Conservation (phyloP, 2,888 invertebrate genomes). For the Habroteleia sp. region DNA sequence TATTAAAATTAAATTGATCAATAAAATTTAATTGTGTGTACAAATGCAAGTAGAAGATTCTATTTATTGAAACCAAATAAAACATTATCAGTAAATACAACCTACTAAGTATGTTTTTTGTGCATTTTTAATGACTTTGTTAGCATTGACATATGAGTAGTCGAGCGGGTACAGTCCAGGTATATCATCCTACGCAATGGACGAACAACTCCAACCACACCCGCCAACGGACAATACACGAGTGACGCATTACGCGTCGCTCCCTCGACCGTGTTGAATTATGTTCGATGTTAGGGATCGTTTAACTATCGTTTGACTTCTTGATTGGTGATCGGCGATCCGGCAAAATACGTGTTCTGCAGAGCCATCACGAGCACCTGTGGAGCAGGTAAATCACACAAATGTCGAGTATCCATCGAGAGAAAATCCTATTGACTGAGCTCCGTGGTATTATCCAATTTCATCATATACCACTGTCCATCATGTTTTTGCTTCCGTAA, state of each 20-base stretch:
- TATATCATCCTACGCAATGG: constrained; percentile 78
- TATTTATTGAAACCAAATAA: too few species aligned
- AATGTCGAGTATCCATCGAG: constrained; percentile 36
- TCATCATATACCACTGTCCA: constrained; percentile 41
- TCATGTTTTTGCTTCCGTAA: constrained; percentile 56
- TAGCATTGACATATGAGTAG: constrained; percentile 60
- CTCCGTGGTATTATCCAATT: constrained; percentile 48
- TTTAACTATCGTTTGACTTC: constrained; percentile 72
- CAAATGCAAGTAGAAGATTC: too few species aligned
- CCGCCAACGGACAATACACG: constrained; percentile 74
- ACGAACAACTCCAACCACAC: constrained; percentile 75
- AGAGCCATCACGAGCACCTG: constrained; percentile 52
- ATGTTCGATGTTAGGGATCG: constrained; percentile 71
- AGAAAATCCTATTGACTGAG: constrained; percentile 53
- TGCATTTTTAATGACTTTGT: constrained; percentile 62
- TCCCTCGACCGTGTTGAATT: constrained; percentile 72
- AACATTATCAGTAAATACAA: constrained; percentile 20
- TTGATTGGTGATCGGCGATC: constrained; percentile 64
- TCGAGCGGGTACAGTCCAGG: constrained; percentile 68
- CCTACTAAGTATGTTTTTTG: constrained; percentile 50
- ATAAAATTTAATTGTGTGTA: too few species aligned
- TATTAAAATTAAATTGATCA: too few species aligned
- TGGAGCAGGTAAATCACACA: constrained; percentile 57
- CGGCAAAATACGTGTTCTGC: constrained; percentile 58
- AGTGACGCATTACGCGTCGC: constrained; percentile 73